phyloP scores from a whole-genome alignment of 2,797 vertebrate species.

The Catamblyrhynchus diadema region DNA sequence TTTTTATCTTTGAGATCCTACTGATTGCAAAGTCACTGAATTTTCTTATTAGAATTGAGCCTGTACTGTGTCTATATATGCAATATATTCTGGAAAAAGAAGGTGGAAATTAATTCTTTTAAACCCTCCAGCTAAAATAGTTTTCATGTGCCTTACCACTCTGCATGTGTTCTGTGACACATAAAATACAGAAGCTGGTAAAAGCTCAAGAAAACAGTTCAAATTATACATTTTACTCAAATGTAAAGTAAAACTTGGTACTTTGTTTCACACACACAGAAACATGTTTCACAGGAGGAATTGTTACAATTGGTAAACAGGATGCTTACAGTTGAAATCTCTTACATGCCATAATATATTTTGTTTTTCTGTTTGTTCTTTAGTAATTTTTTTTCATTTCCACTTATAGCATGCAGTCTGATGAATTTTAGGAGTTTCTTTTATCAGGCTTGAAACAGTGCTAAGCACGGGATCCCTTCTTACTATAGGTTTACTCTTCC shows the following conservation, averaged over 20 bases:
- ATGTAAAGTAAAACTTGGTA: neutral
- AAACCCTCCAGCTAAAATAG: neutral
- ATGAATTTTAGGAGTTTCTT: neutral
- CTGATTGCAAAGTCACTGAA: neutral
- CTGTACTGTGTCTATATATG: neutral
- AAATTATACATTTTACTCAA: neutral
- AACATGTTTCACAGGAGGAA: neutral
- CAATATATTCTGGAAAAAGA: neutral
- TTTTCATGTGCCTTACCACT: neutral
- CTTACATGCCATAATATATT: neutral
- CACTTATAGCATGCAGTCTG: neutral
- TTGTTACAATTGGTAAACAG: neutral
- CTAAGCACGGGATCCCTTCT: neutral
- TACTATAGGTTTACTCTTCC: neutral
- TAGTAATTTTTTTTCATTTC: neutral
- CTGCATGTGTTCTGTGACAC: rapidly evolving
- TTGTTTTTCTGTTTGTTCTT: neutral
- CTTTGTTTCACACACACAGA: neutral
- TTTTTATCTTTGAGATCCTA: neutral
- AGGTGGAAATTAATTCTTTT: neutral
- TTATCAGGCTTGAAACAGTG: neutral
- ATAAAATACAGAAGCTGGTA: neutral
- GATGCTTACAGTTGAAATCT: neutral
- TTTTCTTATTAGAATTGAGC: neutral
- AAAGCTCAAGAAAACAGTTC: neutral